Percentiles rank a stretch among this genome's conserved stretches.
phyloP scores from a whole-genome alignment of 1,140 invertebrate genomes.

The Papilio dardanus region DNA sequence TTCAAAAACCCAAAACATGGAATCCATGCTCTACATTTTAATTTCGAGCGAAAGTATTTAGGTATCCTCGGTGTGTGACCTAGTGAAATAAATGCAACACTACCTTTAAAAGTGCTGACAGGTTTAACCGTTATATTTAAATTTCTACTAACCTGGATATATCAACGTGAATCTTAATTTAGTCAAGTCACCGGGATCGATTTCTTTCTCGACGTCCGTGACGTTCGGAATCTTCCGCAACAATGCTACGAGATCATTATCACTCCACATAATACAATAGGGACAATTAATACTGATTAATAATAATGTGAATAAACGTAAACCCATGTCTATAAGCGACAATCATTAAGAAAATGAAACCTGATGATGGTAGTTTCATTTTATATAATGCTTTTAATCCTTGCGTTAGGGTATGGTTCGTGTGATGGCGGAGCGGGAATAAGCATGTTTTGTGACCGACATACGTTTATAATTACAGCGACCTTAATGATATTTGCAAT shows the following conservation, averaged over 20 bases:
- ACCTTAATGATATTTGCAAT: slow-evolving; percentile 20
- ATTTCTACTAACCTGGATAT: slow-evolving; percentile 48
- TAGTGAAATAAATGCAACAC: neutral
- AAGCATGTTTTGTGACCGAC: slow-evolving; percentile 6
- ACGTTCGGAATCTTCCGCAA: slow-evolving; percentile 16
- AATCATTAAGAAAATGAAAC: slow-evolving; percentile 23
- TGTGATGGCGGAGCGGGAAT: slow-evolving; percentile 22
- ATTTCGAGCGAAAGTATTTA: neutral
- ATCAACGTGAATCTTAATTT: slow-evolving; percentile 52
- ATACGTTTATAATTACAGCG: neutral
- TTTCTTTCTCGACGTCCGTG: slow-evolving; percentile 35
- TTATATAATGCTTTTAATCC: slow-evolving; percentile 34
- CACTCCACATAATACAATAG: slow-evolving; percentile 20
- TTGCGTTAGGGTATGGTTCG: slow-evolving; percentile 18
- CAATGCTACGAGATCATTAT: neutral
- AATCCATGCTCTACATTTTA: too few relatives aligned
- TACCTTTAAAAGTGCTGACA: neutral
- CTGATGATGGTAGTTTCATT: slow-evolving; percentile 28
- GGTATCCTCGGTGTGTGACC: neutral
- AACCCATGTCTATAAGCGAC: slow-evolving; percentile 5
- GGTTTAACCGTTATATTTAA: slow-evolving; percentile 1
- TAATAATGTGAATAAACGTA: neutral
- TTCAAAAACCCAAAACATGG: too few relatives aligned
- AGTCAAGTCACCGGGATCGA: slow-evolving; percentile 46
- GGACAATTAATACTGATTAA: slow-evolving; percentile 17